Conservation (phyloP, 2,888 invertebrate species). For the Stictocephala bisonia region DNA sequence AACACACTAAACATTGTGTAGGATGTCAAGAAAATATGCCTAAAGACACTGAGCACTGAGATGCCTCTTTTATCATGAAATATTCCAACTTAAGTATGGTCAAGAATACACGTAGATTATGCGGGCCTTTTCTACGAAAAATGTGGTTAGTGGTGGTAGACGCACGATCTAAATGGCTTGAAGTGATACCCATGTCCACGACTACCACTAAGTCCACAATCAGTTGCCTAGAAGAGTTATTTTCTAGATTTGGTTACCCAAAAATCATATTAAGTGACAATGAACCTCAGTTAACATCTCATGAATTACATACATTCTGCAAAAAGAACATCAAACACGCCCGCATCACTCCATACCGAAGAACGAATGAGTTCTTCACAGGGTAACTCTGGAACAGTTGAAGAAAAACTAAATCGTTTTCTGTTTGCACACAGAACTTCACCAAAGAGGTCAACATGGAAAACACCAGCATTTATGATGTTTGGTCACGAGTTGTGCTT, state of each 20-base stretch:
- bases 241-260: conserved; percentile 50
- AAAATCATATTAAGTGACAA: conserved; percentile 49
- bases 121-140: conserved; percentile 14
- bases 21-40: conserved; percentile 28
- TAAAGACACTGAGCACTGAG: conserved; percentile 21
- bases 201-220: conserved; percentile 32
- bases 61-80: conserved; percentile 11
- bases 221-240: too few relatives aligned
- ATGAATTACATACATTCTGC: conserved; percentile 32
- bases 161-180: background rate
- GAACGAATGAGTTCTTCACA: conserved; percentile 15
- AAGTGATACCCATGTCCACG: background rate
- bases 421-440: conserved; percentile 35
- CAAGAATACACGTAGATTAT: conserved; percentile 46
- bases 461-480: conserved; percentile 54
- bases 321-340: conserved; percentile 26
- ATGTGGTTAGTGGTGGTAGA: conserved; percentile 32
- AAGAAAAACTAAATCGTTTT: background rate
- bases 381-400: background rate
- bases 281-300: conserved; percentile 40
- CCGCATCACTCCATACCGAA: conserved; percentile 38
- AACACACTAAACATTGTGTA: conserved; percentile 38
- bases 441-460: conserved; percentile 52
- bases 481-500: conserved; percentile 52
- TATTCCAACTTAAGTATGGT: conserved; percentile 5